These are phyloP conservation scores for Hipparchia semele DNA, from an alignment of 2,888 invertebrate genomes.

Conservation along the genomic window DNA sequence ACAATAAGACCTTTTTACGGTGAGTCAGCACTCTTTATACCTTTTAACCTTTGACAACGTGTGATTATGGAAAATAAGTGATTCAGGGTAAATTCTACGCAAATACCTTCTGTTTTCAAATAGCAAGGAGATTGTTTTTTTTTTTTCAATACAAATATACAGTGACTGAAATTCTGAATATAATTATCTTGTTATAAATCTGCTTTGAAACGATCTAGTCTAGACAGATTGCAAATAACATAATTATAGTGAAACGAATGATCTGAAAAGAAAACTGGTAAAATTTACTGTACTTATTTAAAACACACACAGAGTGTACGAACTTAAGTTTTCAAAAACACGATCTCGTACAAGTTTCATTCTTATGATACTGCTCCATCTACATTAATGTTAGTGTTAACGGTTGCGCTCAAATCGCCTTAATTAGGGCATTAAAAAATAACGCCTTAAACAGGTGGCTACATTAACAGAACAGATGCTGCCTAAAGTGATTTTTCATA, in stretches of 20 bases:
- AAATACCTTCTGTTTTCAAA: background rate
- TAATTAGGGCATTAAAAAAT: too few relatives aligned
- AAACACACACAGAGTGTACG: background rate
- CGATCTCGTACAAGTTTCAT: background rate
- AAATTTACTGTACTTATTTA: background rate
- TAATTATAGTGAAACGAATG: background rate
- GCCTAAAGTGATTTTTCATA: too few relatives aligned
- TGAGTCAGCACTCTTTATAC: conserved; percentile 27
- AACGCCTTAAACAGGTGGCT: too few relatives aligned
- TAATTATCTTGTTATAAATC: background rate
- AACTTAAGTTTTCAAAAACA: background rate
- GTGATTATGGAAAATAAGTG: conserved; percentile 15
- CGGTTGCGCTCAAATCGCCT: too few relatives aligned
- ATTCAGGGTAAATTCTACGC: conserved; percentile 1
- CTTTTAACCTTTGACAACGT: conserved; percentile 17
- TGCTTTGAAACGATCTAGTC: background rate
- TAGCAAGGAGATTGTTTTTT: background rate
- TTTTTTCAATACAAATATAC: background rate
- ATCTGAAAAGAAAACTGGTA: background rate
- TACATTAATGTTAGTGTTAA: too few relatives aligned
- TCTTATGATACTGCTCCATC: background rate
- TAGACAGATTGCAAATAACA: background rate
- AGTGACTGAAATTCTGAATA: background rate
- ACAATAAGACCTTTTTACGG: conserved; percentile 24
- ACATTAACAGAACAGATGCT: too few relatives aligned